Evolutionary conservation across 2,797 vertebrate species (phyloP).

Genomic region (Cottoperca gobio): DNA sequence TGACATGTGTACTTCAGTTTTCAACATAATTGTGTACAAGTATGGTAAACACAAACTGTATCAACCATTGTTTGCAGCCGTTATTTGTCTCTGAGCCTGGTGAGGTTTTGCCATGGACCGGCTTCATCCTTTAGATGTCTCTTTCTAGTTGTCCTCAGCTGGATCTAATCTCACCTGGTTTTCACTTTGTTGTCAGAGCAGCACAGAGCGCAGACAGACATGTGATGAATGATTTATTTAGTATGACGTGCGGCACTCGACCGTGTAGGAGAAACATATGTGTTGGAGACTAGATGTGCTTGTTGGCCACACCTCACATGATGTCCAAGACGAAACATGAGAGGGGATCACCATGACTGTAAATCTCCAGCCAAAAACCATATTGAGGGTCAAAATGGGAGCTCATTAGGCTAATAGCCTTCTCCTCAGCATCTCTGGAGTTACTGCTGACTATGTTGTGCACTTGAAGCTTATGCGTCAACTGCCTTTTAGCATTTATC

Average conservation of each 20-base stretch:
- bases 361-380: slow-evolving; percentile 29
- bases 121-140: slow-evolving; percentile 31
- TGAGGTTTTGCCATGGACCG: slow-evolving; percentile 1
- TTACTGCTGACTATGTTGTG: slow-evolving; percentile 10
- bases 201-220: slow-evolving; percentile 41
- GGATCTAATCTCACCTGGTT: slow-evolving; percentile 44
- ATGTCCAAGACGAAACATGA: slow-evolving; percentile 36
- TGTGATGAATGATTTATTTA: slow-evolving; percentile 69
- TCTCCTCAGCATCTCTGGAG: slow-evolving; percentile 27
- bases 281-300: slow-evolving; percentile 31
- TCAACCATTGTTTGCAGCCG: not conserved
- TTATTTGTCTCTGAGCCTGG: slow-evolving; percentile 2
- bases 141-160: slow-evolving; percentile 32
- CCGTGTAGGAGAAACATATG: slow-evolving; percentile 48
- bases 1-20: slow-evolving; percentile 7
- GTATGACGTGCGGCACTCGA: slow-evolving; percentile 49
- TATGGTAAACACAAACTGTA: slow-evolving; percentile 10
- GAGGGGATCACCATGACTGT: slow-evolving; percentile 1
- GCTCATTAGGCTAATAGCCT: slow-evolving; percentile 47
- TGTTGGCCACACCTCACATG: slow-evolving; percentile 19
- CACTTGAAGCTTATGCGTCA: slow-evolving; percentile 2
- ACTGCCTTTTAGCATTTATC: slow-evolving; percentile 15
- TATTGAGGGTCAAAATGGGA: slow-evolving; percentile 27
- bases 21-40: slow-evolving; percentile 3
- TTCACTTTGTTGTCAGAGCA: slow-evolving; percentile 50